These are phyloP conservation scores for Collichthys lucidus DNA, from an alignment of 2,113 vertebrate species.

Conservation along the genomic window DNA sequence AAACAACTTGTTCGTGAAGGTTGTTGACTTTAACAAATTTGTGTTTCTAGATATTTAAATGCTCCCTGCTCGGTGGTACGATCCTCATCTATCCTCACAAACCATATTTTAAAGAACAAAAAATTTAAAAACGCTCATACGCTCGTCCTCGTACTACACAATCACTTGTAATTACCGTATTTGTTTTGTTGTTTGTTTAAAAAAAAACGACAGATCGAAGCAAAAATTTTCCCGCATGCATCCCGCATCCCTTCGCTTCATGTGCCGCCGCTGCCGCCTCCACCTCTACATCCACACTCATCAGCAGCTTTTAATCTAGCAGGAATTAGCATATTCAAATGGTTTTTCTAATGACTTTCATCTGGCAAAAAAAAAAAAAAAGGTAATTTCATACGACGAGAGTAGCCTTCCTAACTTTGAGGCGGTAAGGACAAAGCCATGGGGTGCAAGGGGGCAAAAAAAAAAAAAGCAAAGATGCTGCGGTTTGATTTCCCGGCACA, in stretches of 20 bases:
- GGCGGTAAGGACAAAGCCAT: conserved; percentile 59
- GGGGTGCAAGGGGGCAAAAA: conserved; percentile 16
- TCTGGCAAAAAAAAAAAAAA: conserved; percentile 47
- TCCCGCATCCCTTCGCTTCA: neutral
- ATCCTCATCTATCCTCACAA: neutral
- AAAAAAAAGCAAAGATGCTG: conserved; percentile 25
- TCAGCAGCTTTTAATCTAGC: conserved; percentile 80
- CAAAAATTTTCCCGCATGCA: conserved; percentile 2
- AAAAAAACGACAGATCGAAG: neutral
- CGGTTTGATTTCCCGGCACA: conserved; percentile 7
- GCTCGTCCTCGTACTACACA: too few species aligned
- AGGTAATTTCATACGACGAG: conserved; percentile 73
- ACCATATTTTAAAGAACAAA: neutral
- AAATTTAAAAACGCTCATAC: too few species aligned
- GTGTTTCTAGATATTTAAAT: neutral
- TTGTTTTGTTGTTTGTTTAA: neutral
- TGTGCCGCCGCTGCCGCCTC: neutral
- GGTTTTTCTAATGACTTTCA: conserved; percentile 80
- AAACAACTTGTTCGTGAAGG: too few species aligned
- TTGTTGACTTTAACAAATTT: neutral
- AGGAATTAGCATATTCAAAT: conserved; percentile 80
- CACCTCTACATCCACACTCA: conserved; percentile 50
- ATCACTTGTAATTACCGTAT: too few species aligned
- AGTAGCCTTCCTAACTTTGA: conserved; percentile 62
- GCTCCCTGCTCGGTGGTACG: neutral